Evolutionary conservation across 2,888 invertebrate genomes (phyloP), one percentile per base, ranked within the genome.

Genomic region (Epirrhoe alternata): DNA sequence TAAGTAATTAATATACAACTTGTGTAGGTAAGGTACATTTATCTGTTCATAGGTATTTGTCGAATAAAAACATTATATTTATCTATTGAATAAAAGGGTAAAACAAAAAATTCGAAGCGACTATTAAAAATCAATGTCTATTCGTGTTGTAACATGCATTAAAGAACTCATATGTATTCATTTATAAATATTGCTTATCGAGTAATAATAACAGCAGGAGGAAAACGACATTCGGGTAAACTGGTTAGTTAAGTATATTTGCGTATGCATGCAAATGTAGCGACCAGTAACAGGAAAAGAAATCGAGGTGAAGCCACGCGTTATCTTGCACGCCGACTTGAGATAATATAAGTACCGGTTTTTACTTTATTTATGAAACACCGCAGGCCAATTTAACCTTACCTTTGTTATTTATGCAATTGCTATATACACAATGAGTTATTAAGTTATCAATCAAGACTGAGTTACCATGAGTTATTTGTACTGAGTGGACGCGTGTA

Each of bases 201-300:
- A 74, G 73, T 77, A 73, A 75, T 66, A 69, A 50, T 65, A 71
- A 71, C 74, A 72, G 74, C 72, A 74, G 57, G 69, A 77, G 78
- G 77, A 81, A 83, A 83, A 74, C 66, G 61, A 74, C 66, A 70
- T 74, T 74, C 63, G 65, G 69, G 61, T 69, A 76, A 80, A 80
- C 78, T 70, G 67, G 78, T 80, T 76, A 14, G 49, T 49, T 71
- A 33, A 24, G 51, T 74, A 75, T 73, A 71, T 71, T 75, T 52
- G 73, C 58, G 75, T 53, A 59, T 55, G 72, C 61, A 78, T 79
- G 71, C 68, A 75, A 78, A 78, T 79, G 61, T 71, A 66, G 68
- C 68, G 38, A 71, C 75, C 74, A 82, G 77, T 72, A 84, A 83
- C 85, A 85, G 85, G 85, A 85, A 85, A 84, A 81, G 78, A 81